Evolutionary conservation across 2,888 invertebrate species (phyloP).

Genomic region (Leptopilina syphax): DNA sequence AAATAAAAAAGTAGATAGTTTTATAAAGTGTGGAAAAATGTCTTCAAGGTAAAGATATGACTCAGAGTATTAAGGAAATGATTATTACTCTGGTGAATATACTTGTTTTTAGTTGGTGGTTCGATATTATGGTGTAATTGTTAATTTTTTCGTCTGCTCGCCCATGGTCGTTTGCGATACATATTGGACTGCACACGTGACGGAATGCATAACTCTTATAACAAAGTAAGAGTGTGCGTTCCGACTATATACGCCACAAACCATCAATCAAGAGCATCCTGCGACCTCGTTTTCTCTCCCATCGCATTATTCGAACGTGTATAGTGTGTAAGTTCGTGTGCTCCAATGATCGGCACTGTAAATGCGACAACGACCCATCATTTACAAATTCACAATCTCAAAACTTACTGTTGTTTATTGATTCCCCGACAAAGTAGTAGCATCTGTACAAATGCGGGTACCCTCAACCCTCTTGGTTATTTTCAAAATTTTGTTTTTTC

Average conservation of each 20-base stretch:
- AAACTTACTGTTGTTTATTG: slow-evolving; percentile 28
- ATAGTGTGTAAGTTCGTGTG: background rate
- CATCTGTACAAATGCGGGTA: background rate
- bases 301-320: slow-evolving; percentile 6
- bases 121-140: slow-evolving; percentile 1
- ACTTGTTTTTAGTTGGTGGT: background rate
- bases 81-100: background rate
- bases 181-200: slow-evolving; percentile 9
- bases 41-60: background rate
- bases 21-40: background rate
- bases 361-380: slow-evolving; percentile 32
- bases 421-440: background rate
- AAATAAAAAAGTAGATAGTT: background rate
- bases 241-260: slow-evolving; percentile 8
- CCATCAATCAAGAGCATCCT: slow-evolving; percentile 40
- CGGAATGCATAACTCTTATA: background rate
- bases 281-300: slow-evolving; percentile 42
- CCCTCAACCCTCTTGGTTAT: too few relatives aligned
- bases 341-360: slow-evolving; percentile 1
- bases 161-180: slow-evolving; percentile 5
- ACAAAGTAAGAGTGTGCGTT: slow-evolving; percentile 18
- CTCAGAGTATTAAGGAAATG: slow-evolving; percentile 1
- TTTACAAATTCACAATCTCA: slow-evolving; percentile 22
- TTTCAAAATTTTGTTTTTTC: too few relatives aligned
- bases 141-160: background rate